phyloP scores from a whole-genome alignment of 1,140 invertebrate genomes.

The Drosophila saltans region DNA sequence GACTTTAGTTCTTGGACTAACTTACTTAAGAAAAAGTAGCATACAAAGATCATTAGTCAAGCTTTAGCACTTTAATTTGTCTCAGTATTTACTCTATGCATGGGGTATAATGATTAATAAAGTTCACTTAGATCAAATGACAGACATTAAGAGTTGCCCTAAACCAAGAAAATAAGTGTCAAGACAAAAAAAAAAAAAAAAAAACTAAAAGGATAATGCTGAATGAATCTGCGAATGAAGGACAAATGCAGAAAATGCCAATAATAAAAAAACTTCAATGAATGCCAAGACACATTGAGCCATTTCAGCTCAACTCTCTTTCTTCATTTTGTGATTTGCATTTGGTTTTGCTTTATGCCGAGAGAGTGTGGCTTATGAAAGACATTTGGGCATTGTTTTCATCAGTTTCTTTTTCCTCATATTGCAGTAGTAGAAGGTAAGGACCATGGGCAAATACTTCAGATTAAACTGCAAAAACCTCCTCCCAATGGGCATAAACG shows the following conservation, averaged over 20 bases:
- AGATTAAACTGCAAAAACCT: conserved; percentile 30
- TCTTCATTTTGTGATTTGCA: not conserved
- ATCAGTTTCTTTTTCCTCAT: conserved; percentile 3
- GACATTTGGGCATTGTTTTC: conserved; percentile 42
- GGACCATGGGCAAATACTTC: conserved; percentile 17
- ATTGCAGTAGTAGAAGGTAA: too few relatives aligned
- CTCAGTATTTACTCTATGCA: not conserved
- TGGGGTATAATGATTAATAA: too few relatives aligned
- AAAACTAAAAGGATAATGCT: too few relatives aligned
- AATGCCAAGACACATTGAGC: conserved; percentile 1
- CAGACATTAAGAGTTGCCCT: not conserved
- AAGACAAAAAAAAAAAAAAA: not conserved
- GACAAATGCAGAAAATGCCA: not conserved
- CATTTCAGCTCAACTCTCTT: not conserved
- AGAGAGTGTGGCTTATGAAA: conserved; percentile 15
- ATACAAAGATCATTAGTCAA: not conserved
- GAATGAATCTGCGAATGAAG: not conserved
- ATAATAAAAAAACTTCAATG: conserved; percentile 9
- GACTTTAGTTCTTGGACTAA: not conserved
- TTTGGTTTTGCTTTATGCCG: not conserved
- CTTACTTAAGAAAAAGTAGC: not conserved
- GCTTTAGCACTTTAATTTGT: not conserved
- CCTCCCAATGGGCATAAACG: too few relatives aligned
- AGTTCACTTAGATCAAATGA: not conserved
- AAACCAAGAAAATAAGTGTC: conserved; percentile 5